Evolutionary conservation across 2,797 vertebrate species (phyloP), one percentile per base, ranked within the genome.

Genomic region (Phataginus tricuspis): DNA sequence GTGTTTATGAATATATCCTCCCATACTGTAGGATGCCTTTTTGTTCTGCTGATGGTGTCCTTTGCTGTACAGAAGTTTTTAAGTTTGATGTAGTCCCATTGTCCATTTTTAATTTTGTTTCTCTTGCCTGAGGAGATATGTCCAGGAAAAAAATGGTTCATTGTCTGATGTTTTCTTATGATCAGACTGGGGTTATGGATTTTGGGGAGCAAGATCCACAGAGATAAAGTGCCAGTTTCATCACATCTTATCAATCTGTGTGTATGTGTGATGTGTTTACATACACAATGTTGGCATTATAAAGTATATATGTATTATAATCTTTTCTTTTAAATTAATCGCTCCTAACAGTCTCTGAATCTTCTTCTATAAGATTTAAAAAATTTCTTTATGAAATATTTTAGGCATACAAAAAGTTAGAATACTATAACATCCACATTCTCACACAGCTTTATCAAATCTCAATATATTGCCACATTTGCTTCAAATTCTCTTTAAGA

Each of bases 401-500:
- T 53, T 37, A 86, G 53, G n/a, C 72, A 64, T 64, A 77, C 61
- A 64, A n/a, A 64, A 64, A 77, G 18, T 77, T 77, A 42, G 87
- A 87, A 63, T 90, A 69, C 49, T 68, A n/a, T 25, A 84, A 72
- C 25, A 71, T 6, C 16, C 25, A 94, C 12, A 63, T 84, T 94
- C 49, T 79, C 80, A 78, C 16, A 64, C 7, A 85, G 42, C 8
- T 77, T 61, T 77, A 85, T 64, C 21, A 79, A 71, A 71, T 86
- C 42, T 84, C 69, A 72, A 37, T 86, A 49, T 91, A 87, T 82
- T 82, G 71, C 15, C 31, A n/a, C 5, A 64, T 90, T 90, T 37
- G 21, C 79, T 90, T 95, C 31, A 79, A 64, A 72, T 91, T 84
- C 7, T 92, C 34, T 77, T 78, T 78, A 57, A 89, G 59, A 37